Evolutionary conservation across 2,113 vertebrate species (phyloP).

Genomic region (Lepidothrix coronata): DNA sequence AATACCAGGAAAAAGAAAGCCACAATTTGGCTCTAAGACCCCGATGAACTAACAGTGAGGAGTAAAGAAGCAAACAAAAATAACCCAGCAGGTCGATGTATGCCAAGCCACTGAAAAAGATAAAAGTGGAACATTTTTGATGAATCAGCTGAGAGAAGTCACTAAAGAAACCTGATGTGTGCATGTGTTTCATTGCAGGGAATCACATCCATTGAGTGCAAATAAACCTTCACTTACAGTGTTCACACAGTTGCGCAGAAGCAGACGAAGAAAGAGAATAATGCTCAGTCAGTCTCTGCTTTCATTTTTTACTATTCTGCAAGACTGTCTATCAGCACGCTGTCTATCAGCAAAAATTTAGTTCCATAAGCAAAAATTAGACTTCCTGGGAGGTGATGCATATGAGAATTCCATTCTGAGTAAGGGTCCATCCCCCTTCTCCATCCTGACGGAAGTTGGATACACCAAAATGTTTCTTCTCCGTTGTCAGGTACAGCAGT

Average conservation of each 20-base stretch:
- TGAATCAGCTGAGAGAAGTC: neutral
- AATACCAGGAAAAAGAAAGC: neutral
- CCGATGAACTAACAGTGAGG: neutral
- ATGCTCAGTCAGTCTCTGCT: neutral
- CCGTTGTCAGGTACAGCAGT: neutral
- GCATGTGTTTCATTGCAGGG: neutral
- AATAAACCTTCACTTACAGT: neutral
- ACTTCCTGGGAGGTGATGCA: neutral
- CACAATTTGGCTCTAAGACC: neutral
- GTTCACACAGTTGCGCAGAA: neutral
- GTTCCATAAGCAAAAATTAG: neutral
- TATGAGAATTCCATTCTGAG: neutral
- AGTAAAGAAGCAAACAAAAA: neutral
- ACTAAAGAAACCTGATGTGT: neutral
- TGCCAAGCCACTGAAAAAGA: neutral
- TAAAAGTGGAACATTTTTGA: neutral
- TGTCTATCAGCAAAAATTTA: slow-evolving; percentile 2
- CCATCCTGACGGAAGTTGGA: neutral
- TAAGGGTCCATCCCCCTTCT: neutral
- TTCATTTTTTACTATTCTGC: neutral
- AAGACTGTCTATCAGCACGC: neutral
- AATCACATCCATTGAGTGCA: neutral
- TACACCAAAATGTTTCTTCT: neutral
- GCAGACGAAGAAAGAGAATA: neutral
- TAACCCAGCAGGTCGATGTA: neutral